Evolutionary conservation across 2,888 invertebrate genomes (phyloP).

Genomic region (Agrochola circellaris): DNA sequence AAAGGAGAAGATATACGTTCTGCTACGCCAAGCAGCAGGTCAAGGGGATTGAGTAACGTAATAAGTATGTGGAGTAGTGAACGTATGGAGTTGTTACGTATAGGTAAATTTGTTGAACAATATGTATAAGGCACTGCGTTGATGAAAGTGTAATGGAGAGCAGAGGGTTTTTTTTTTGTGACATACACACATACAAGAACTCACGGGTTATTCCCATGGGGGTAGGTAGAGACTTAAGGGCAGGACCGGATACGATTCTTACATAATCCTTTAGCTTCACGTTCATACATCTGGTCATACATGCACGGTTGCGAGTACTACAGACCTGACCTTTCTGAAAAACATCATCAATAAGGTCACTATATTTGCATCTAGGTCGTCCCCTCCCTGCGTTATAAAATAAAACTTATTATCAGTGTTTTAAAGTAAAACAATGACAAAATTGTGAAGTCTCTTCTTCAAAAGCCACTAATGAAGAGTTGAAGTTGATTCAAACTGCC

Average conservation of each 20-base stretch:
- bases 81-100: conserved; percentile 38
- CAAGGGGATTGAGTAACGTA: conserved; percentile 80
- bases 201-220: not conserved
- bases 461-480: not conserved
- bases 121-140: not conserved
- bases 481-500: not conserved
- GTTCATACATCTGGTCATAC: not conserved
- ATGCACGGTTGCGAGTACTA: not conserved
- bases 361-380: not conserved
- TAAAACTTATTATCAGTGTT: not conserved
- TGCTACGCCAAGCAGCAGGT: conserved; percentile 97
- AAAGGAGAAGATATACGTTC: conserved; percentile 99
- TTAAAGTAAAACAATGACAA: no score
- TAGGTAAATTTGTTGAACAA: conserved; percentile 5
- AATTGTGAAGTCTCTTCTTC: no score
- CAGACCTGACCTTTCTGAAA: not conserved
- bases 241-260: not conserved
- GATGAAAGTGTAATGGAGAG: not conserved
- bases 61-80: conserved; percentile 12
- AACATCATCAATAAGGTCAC: not conserved
- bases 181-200: not conserved
- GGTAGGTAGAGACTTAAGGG: not conserved
- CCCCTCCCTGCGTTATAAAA: not conserved
- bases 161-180: not conserved
- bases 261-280: not conserved